Conservation (phyloP, 2,113 vertebrate genomes). For the Rhinolophus sinicus region DNA sequence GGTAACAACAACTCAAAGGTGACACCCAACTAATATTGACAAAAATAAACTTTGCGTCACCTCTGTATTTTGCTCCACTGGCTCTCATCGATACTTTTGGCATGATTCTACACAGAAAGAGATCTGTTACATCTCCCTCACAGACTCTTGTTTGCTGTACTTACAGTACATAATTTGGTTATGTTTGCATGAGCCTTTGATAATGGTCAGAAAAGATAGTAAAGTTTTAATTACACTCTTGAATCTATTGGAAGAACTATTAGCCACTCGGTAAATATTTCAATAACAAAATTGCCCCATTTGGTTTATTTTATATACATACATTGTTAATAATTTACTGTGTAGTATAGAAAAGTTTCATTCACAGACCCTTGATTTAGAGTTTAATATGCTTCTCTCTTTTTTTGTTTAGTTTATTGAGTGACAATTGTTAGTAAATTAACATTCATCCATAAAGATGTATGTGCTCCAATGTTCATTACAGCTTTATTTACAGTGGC, state of each 20-base stretch:
- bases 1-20: neutral
- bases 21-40: neutral
- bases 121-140: neutral
- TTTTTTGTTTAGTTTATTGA: too few relatives aligned
- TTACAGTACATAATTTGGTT: neutral
- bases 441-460: too few relatives aligned
- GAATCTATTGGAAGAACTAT: neutral
- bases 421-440: too few relatives aligned
- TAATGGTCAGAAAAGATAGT: neutral
- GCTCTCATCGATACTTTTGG: neutral
- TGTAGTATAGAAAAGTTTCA: neutral
- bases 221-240: neutral
- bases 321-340: neutral
- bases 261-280: neutral
- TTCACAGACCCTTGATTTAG: neutral
- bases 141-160: neutral
- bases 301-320: neutral
- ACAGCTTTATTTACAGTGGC: too few relatives aligned
- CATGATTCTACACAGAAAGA: neutral
- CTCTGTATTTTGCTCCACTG: neutral
- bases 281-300: neutral
- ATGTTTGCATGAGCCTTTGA: neutral
- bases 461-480: too few relatives aligned
- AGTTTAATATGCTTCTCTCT: neutral
- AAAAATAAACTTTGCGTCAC: neutral